Percentiles rank a stretch among this genome's conserved stretches.
Evolutionary conservation across 30 jellyfish, hydroid and myxozoan genomes (phyloP).

Genomic region (Hydractinia echinata): DNA sequence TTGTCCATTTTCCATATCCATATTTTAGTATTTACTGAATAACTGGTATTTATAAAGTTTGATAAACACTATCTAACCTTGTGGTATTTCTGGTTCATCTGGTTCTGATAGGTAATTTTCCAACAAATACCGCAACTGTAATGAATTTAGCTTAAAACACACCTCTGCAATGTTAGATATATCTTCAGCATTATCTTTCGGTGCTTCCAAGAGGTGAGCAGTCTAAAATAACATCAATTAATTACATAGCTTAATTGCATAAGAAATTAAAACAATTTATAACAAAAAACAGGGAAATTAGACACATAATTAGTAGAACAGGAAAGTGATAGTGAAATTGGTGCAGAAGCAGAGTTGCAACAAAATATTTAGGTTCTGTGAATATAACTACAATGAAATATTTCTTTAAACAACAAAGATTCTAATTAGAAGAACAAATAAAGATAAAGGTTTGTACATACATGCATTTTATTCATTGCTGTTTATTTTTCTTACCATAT

Average conservation of each 20-base stretch:
- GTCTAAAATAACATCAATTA: conserved; percentile 40
- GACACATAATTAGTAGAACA: neutral
- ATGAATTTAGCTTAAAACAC: conserved; percentile 82
- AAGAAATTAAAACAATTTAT: neutral
- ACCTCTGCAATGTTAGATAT: conserved; percentile 74
- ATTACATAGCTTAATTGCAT: no score
- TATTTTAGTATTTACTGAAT: no score
- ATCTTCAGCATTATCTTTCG: conserved; percentile 81
- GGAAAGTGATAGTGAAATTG: neutral
- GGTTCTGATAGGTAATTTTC: conserved; percentile 77
- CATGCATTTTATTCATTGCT: neutral
- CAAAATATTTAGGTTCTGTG: no score
- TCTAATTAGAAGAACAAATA: no score
- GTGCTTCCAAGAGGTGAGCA: conserved; percentile 90
- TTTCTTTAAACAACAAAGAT: no score
- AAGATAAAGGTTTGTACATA: neutral
- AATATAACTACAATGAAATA: no score
- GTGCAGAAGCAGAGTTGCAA: no score
- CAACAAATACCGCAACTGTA: conserved; percentile 79
- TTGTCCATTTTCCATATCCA: no score
- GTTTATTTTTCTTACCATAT: neutral
- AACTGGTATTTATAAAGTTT: no score
- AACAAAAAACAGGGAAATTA: neutral
- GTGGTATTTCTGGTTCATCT: conserved; percentile 75
- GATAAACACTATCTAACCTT: conserved; percentile 41